Conservation (phyloP, 2,113 vertebrate genomes). For the Sinocyclocheilus maitianheensis region DNA sequence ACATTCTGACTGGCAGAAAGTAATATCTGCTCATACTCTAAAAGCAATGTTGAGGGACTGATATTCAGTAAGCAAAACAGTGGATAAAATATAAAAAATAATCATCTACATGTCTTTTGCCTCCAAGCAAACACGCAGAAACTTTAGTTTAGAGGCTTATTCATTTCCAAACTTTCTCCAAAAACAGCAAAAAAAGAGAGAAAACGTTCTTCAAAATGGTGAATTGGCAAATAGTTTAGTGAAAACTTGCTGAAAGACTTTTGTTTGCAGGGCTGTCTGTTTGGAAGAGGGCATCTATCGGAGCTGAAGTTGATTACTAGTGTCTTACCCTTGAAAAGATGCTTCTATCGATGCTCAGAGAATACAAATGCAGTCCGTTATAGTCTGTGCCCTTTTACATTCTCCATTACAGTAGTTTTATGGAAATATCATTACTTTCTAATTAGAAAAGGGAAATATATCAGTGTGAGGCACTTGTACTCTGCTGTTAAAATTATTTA, state of each 20-base stretch:
- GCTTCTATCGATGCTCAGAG: constrained; percentile 22
- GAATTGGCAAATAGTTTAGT: no score
- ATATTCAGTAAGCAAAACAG: constrained; percentile 21
- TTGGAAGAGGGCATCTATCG: constrained; percentile 6
- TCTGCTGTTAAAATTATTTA: constrained; percentile 53
- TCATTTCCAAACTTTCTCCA: constrained; percentile 32
- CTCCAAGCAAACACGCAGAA: constrained; percentile 9
- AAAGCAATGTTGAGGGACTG: background rate
- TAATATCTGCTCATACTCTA: background rate
- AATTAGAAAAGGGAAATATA: constrained; percentile 53
- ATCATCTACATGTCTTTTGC: constrained; percentile 9
- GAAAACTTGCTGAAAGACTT: no score
- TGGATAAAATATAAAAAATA: constrained; percentile 35
- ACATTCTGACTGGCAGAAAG: background rate
- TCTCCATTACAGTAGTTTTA: constrained; percentile 40
- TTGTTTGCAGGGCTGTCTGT: background rate
- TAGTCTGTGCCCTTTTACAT: background rate
- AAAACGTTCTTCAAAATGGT: background rate
- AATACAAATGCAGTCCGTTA: constrained; percentile 35
- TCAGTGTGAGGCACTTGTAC: constrained; percentile 42
- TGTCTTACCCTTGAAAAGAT: constrained; percentile 36
- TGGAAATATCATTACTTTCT: constrained; percentile 53
- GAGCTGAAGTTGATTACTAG: constrained; percentile 29
- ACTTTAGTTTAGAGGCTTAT: constrained; percentile 4
- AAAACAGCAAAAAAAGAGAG: constrained; percentile 1